Base-by-base conservation (phyloP, 2,888 invertebrate species). In the Drosophila cyrtoloma region DNA sequence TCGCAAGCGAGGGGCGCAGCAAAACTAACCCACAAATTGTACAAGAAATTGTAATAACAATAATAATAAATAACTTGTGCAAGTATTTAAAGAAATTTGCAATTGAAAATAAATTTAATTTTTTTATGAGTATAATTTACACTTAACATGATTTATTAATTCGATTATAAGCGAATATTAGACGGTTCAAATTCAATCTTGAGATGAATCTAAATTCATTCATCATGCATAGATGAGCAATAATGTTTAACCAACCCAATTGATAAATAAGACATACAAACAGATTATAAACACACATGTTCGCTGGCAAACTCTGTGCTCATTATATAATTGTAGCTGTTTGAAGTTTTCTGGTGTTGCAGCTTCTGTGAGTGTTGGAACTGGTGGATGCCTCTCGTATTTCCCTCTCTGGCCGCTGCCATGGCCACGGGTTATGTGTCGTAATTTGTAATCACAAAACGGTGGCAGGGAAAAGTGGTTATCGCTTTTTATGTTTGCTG, bases 241-340 rank as follows among this genome's bases (percentile, higher is more conserved):
- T 16, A 47, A 9, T 22, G 30, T n/a, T 63, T 33, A 57, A 64
- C 35, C 87, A n/a, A 52, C 71, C 82, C 85, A 67, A 68, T 69
- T 53, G 19, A 39, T 35, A 37, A 51, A 62, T 37, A 35, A 64
- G 68, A 50, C 53, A 66, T 56, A 51, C 70, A 70, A 59, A 44
- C 51, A 70, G 39, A 58, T 47, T 16, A 47, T 47, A 26, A 47
- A 47, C 47, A 55, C 35, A 14, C 5, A 35, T 75, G 75, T 64
- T 58, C 56, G 65, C 75, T 63, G 56, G 51, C 35, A 70, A 62
- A 66, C 65, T 71, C 63, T 51, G 66, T 72, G 50, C 79, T 86
- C 87, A 89, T 85, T 85, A 85, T 74, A 86, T 85, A 85, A 85
- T 85, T 85, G 85, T 82, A 77, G 77, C 87, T 82, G 84, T 89